A percentile compares a stretch with the other conserved stretches of the same genome.
phyloP scores from a whole-genome alignment of 2,797 vertebrate genomes.

The Hapalemur alaotrensis region DNA sequence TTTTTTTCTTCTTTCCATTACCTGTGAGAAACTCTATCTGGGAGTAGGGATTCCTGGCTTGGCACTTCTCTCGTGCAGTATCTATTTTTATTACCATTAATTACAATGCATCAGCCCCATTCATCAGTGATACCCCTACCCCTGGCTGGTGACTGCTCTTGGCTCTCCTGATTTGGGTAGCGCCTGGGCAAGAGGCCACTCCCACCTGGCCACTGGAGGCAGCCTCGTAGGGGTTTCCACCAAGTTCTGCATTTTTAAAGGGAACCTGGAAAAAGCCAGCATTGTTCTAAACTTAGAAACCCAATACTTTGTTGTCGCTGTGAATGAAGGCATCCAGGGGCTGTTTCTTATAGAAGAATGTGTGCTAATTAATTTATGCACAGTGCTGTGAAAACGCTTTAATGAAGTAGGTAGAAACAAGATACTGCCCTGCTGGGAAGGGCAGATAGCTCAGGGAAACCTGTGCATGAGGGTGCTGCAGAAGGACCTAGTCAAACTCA shows the following conservation, averaged over 20 bases:
- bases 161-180: not conserved
- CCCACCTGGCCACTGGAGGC: not conserved
- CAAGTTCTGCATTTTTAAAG: slow-evolving; percentile 54
- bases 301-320: slow-evolving; percentile 57
- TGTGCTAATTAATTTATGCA: slow-evolving; percentile 70
- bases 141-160: not conserved
- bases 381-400: slow-evolving; percentile 50
- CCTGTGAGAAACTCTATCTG: slow-evolving; percentile 72
- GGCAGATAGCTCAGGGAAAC: not conserved
- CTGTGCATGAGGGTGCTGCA: not conserved
- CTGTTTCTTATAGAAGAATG: slow-evolving; percentile 57
- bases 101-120: slow-evolving; percentile 53
- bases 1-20: slow-evolving; percentile 61
- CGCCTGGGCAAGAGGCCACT: not conserved
- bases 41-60: slow-evolving; percentile 65
- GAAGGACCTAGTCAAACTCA: not conserved
- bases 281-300: slow-evolving; percentile 64
- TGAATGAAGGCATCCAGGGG: slow-evolving; percentile 58
- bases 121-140: slow-evolving; percentile 34
- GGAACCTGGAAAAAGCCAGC: slow-evolving; percentile 46
- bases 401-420: slow-evolving; percentile 65
- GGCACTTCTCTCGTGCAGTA: slow-evolving; percentile 54
- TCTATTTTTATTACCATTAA: slow-evolving; percentile 74
- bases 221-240: not conserved
- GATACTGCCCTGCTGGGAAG: slow-evolving; percentile 23